Base-by-base conservation (phyloP, 2,113 vertebrate genomes). In the Xenus cinereus region DNA sequence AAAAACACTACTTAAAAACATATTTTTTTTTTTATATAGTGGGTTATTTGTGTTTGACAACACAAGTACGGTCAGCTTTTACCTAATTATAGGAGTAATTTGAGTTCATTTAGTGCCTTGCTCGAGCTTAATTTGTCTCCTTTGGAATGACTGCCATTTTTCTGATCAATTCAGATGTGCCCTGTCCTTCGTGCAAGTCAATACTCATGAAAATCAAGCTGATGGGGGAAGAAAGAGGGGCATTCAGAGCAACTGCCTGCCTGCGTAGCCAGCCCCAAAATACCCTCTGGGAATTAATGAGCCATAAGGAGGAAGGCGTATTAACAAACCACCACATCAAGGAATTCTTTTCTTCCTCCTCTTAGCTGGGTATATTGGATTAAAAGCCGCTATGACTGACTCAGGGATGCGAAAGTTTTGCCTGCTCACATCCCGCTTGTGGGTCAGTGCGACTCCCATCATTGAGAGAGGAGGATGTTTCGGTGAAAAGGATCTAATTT, bases 251-350 rank as follows among this genome's bases (percentile, higher is more conserved):
- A 12, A 20, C 33, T 48, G 64, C 56, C 60, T 39, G 59, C 76
- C 81, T 6, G 51, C 14, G 6, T 4, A 32, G 43, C 62, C 64
- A 72, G 82, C 39, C 75, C 76, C 35, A 35, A 91, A 94, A 74
- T 30, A 35, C 43, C 8, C 43, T 1, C 5, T 28, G 39, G 4
- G 81, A 91, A 77, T 43, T 51, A 67, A 75, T 24, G 57, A 82
- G 83, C 75, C 83, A 45, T 8, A 87, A 59, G 84, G 80, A 60
- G 73, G 62, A 86, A 78, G 48, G 54, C 46, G 50, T 15, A 32
- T 71, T 84, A 66, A 64, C 84, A 84, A 67, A 28, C n/a, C 73
- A 46, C 73, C 81, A 81, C 94, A 91, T 48, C 87, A 66, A 89
- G 64, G 92, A 84, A 76, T 66, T 76, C 43, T 41, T 30, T 67